A percentile compares a stretch with the other conserved stretches of the same genome.
Evolutionary conservation across 2,113 vertebrate species (phyloP).

Genomic region (Ageneiosus marmoratus): DNA sequence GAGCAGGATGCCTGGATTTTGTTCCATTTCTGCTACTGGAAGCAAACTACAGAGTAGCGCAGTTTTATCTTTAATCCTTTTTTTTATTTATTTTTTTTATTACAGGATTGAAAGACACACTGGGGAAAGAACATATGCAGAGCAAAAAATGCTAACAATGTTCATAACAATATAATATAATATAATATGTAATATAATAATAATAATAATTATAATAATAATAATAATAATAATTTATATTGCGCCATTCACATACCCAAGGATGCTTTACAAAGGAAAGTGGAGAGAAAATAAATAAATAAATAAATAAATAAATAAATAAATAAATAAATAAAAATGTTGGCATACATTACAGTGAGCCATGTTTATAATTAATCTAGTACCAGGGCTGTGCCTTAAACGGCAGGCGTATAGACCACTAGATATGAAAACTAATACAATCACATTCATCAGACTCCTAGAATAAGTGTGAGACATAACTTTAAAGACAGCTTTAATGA

Average conservation of each 20-base stretch:
- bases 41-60: neutral
- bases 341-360: neutral
- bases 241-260: no score
- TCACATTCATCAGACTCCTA: neutral
- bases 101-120: neutral
- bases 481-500: constrained; percentile 29
- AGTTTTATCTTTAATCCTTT: neutral
- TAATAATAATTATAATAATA: no score
- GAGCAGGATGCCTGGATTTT: neutral
- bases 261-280: no score
- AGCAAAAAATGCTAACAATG: neutral
- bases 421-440: constrained; percentile 6
- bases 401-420: neutral
- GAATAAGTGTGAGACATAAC: constrained; percentile 22
- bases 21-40: constrained; percentile 18
- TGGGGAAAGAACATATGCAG: neutral
- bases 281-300: no score
- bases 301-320: neutral
- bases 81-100: neutral
- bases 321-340: neutral
- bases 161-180: no score
- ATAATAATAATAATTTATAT: no score
- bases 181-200: no score
- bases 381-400: neutral
- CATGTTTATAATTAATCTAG: neutral